These are phyloP conservation scores for Nannospalax galili DNA, from an alignment of 2,113 vertebrate genomes.

Conservation along the genomic window DNA sequence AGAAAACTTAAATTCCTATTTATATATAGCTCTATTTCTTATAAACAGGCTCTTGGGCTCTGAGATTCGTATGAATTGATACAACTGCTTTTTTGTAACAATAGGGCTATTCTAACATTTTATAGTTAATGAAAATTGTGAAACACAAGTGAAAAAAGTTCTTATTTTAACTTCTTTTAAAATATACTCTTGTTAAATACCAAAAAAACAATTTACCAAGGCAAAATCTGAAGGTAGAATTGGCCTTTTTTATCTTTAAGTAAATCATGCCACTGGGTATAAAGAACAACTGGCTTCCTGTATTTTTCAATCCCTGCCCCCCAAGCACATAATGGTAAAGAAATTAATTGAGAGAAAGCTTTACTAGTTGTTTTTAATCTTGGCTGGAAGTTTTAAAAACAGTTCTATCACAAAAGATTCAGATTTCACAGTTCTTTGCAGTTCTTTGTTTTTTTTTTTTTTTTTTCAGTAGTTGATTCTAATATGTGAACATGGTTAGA, in stretches of 20 bases:
- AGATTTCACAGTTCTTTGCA: not conserved
- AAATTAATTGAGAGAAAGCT: not conserved
- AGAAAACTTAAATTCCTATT: conserved; percentile 42
- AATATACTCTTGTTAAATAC: conserved; percentile 34
- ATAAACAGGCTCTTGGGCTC: not conserved
- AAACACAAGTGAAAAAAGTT: not conserved
- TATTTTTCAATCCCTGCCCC: not conserved
- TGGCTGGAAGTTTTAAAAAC: conserved; percentile 24
- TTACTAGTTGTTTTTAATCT: conserved; percentile 26
- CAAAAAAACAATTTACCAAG: conserved; percentile 3
- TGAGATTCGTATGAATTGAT: conserved; percentile 39
- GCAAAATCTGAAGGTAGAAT: conserved; percentile 15
- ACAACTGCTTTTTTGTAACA: conserved; percentile 26
- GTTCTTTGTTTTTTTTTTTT: no score
- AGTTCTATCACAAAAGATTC: not conserved
- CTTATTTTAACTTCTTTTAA: conserved; percentile 35
- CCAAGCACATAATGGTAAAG: not conserved
- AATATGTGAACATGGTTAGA: not conserved
- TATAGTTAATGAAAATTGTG: conserved; percentile 51
- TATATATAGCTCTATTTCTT: conserved; percentile 30
- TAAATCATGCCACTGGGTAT: not conserved
- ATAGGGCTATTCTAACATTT: not conserved
- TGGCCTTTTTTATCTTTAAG: conserved; percentile 20
- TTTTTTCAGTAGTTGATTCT: conserved; percentile 38
- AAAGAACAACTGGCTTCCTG: not conserved